Percentiles rank a stretch among this genome's conserved stretches.
These are phyloP conservation scores for Neomorphus geoffroyi DNA, from an alignment of 2,797 vertebrate genomes.

Conservation along the genomic window DNA sequence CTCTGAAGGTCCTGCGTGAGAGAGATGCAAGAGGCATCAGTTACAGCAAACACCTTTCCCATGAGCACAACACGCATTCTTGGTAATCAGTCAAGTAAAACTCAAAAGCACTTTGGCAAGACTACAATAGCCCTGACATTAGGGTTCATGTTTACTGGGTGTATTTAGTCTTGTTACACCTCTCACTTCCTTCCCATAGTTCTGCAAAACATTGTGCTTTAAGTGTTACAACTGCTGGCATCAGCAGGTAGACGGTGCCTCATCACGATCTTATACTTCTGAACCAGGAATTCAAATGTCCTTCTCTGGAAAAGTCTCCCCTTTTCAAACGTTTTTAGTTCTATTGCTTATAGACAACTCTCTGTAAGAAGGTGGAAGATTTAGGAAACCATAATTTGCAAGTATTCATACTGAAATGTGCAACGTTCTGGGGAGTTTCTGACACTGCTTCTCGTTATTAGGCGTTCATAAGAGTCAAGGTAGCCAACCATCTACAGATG, in stretches of 20 bases:
- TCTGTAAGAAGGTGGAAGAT: not conserved
- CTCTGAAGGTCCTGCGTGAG: conserved; percentile 86
- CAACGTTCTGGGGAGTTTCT: not conserved
- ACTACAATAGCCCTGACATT: not conserved
- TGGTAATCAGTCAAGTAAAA: not conserved
- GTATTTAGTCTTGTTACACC: not conserved
- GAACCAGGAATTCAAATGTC: not conserved
- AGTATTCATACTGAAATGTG: not conserved
- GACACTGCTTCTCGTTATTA: not conserved
- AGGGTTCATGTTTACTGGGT: not conserved
- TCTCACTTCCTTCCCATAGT: conserved; percentile 56
- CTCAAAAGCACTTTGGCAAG: not conserved
- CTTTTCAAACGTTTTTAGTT: not conserved
- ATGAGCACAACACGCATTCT: not conserved
- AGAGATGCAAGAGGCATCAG: not conserved
- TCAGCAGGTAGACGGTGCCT: not conserved
- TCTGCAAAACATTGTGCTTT: conserved; percentile 18
- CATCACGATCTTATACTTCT: not conserved
- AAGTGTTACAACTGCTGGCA: not conserved
- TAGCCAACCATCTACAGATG: not conserved
- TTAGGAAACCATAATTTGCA: not conserved
- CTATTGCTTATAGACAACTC: not conserved
- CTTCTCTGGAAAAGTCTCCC: not conserved
- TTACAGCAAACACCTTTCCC: not conserved
- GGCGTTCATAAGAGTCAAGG: not conserved